Evolutionary conservation across 2,113 vertebrate species (phyloP).

Genomic region (Oreochromis tanganicae): DNA sequence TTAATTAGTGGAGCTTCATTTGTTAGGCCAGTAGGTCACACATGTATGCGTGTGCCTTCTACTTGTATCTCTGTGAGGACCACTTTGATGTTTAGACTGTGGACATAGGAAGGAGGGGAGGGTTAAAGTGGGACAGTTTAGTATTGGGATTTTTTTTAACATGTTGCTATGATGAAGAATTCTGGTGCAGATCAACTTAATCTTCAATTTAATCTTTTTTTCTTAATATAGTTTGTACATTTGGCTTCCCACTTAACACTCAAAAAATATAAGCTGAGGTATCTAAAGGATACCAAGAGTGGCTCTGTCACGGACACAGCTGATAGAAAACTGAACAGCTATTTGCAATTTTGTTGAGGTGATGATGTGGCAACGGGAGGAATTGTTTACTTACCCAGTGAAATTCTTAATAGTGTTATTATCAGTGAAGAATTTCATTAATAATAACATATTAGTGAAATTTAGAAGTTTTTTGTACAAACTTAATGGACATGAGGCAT

Average conservation of each 20-base stretch:
- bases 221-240: not conserved
- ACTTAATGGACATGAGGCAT: not conserved
- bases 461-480: not conserved
- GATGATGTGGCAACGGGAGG: not conserved
- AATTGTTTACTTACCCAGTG: not conserved
- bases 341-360: not conserved
- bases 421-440: not conserved
- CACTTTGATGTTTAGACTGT: not conserved
- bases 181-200: not conserved
- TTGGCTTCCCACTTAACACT: not conserved
- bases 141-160: not conserved
- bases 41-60: not conserved
- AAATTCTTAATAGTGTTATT: not conserved
- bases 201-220: not conserved
- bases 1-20: not conserved
- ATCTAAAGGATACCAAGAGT: not conserved
- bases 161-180: not conserved
- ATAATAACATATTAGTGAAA: not conserved
- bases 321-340: not conserved
- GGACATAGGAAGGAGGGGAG: not conserved
- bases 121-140: not conserved
- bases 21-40: slow-evolving; percentile 17
- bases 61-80: not conserved
- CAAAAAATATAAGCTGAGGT: not conserved
- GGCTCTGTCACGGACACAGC: not conserved